Conservation (phyloP, 2,888 invertebrate genomes). For the Catocala nupta region DNA sequence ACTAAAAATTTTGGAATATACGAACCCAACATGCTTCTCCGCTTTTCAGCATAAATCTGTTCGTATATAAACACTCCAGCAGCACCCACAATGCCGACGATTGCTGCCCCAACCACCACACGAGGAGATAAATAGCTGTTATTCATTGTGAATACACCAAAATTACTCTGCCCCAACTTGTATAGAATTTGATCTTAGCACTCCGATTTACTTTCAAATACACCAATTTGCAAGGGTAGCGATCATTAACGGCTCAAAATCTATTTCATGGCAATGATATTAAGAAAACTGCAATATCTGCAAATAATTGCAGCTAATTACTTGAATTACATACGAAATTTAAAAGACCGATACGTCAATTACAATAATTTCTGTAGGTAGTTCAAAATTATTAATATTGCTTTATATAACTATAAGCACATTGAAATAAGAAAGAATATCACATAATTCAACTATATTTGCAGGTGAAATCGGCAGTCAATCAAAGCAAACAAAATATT, state of each 20-base stretch:
- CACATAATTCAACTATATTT: slow-evolving; percentile 37
- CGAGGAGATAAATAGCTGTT: slow-evolving; percentile 68
- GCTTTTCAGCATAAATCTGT: slow-evolving; percentile 81
- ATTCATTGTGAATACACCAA: slow-evolving; percentile 32
- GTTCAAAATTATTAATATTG: slow-evolving; percentile 8
- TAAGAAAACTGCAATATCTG: slow-evolving; percentile 12
- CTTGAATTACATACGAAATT: slow-evolving; percentile 18
- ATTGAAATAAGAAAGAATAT: slow-evolving; percentile 27
- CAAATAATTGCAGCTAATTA: slow-evolving; percentile 15
- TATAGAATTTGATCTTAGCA: slow-evolving; percentile 13
- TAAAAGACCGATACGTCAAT: slow-evolving; percentile 6
- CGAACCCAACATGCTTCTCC: slow-evolving; percentile 80
- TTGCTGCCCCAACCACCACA: slow-evolving; percentile 79
- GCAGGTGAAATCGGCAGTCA: slow-evolving; percentile 46
- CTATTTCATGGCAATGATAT: slow-evolving; percentile 25
- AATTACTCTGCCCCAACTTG: slow-evolving; percentile 1
- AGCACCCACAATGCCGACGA: slow-evolving; percentile 83
- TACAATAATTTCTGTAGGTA: background rate
- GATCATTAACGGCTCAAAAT: slow-evolving; percentile 17
- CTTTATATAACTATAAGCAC: slow-evolving; percentile 14
- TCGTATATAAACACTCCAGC: slow-evolving; percentile 84
- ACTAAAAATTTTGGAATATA: slow-evolving; percentile 21
- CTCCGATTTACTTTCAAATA: slow-evolving; percentile 10
- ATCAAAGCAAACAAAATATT: slow-evolving; percentile 50
- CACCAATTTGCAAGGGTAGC: slow-evolving; percentile 18